Conservation (phyloP, 2,113 vertebrate species). For the Atractosteus spatula region DNA sequence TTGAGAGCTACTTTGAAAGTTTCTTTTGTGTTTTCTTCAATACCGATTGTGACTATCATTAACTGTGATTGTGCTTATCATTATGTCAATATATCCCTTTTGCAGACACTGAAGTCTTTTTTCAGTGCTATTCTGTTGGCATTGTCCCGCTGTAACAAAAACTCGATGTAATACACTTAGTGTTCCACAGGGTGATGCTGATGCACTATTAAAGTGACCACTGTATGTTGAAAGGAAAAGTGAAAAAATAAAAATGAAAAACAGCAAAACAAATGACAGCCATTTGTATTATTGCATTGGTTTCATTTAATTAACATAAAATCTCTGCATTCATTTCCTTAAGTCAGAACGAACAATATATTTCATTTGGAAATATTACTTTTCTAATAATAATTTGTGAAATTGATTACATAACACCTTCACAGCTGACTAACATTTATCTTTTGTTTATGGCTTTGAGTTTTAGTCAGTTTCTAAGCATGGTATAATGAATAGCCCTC, state of each 20-base stretch:
- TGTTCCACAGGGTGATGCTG: constrained; percentile 57
- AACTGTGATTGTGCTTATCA: no score
- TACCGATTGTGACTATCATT: no score
- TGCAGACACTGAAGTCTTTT: no score
- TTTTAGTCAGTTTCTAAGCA: constrained; percentile 42
- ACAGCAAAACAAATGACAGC: constrained; percentile 34
- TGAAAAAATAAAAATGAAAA: constrained; percentile 37
- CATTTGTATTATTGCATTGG: constrained; percentile 40
- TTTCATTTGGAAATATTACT: constrained; percentile 51
- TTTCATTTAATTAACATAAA: constrained; percentile 57
- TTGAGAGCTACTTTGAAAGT: no score
- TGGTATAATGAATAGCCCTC: constrained; percentile 51
- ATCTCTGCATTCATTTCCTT: constrained; percentile 58
- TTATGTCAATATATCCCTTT: no score
- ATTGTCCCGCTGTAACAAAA: no score
- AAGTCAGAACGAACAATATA: constrained; percentile 61
- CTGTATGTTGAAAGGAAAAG: background rate
- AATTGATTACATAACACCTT: constrained; percentile 57
- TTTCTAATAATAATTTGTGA: constrained; percentile 48
- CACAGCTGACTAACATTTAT: constrained; percentile 67
- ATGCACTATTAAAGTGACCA: constrained; percentile 40
- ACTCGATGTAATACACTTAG: background rate
- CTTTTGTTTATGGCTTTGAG: constrained; percentile 63
- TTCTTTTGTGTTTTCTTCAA: no score
- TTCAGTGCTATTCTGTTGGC: no score